Base-by-base conservation (phyloP, 1,140 invertebrate species). In the Drosophila tsacasi region DNA sequence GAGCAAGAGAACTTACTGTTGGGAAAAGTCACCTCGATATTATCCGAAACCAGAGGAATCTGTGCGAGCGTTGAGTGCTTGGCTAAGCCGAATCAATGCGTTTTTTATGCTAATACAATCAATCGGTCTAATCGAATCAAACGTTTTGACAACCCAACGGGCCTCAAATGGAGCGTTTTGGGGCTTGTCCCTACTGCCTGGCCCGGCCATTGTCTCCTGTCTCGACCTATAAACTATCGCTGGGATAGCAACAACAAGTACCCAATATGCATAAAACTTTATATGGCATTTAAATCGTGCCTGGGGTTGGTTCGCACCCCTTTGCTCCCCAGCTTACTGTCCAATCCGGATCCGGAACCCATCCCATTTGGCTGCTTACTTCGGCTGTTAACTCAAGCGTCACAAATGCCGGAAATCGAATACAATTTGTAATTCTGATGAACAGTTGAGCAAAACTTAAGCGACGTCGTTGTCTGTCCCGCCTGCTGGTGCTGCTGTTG, bases 321-420 rank as follows among this genome's bases (percentile, higher is more conserved):
- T 54, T 58, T 54, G 13, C 40, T 19, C 27, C 44, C 21, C 35
- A 27, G 19, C 42, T 46, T 37, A 12, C 35, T 44, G 69, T 46
- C 42, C 44, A 64, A 50, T 27, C 62, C 61, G 54, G n/a, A 21
- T 27, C 42, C 39, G 32, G 30, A 44, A 32, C 63, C 63, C 58
- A 63, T 57, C 64, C 67, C 67, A 71, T 73, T 73, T 82, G 66
- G 71, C 79, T 83, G 83, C 76, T 79, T 72, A 79, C 82, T 84
- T 80, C 75, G 83, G 69, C 76, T 84, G 90, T 89, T 91, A 92
- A 90, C 80, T 91, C 90, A 86, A 90, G 90, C 90, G 82, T 90
- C 82, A 83, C 90, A 91, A 91, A 91, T 91, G 80, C 90, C 90
- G 90, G 90, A 91, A 91, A 91, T 91, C 90, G 90, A 92, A 91